A percentile compares a stretch with the other conserved stretches of the same genome.
phyloP scores from a whole-genome alignment of 2,113 vertebrate species.

The Oxyura jamaicensis region DNA sequence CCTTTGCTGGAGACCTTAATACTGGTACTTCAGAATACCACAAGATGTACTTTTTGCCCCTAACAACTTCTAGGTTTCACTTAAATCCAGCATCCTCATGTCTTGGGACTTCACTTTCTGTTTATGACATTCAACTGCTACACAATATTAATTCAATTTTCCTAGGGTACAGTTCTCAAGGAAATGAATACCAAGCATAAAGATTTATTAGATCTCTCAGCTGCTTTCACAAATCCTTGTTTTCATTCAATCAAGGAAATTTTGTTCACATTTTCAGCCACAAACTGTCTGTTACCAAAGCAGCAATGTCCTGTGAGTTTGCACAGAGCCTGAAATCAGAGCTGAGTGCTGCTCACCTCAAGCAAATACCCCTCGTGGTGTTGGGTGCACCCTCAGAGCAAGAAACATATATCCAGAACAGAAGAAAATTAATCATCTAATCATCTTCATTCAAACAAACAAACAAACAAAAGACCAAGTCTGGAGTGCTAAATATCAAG shows the following conservation, averaged over 20 bases:
- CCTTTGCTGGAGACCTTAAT: not conserved
- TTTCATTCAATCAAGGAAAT: not conserved
- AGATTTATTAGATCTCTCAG: not conserved
- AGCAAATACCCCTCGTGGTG: not conserved
- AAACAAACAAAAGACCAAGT: accelerated
- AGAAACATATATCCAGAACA: not conserved
- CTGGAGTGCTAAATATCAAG: not conserved
- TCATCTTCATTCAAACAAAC: not conserved
- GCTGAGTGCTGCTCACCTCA: not conserved
- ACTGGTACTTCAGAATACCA: not conserved
- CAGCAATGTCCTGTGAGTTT: not conserved
- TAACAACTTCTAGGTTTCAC: not conserved
- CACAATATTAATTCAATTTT: not conserved
- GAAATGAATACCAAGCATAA: not conserved
- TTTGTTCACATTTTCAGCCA: not conserved
- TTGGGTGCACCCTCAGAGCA: not conserved
- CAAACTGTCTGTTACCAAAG: not conserved
- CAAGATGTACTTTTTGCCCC: not conserved
- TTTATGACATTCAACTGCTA: not conserved
- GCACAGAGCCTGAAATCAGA: not conserved
- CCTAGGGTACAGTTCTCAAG: not conserved
- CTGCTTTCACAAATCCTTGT: not conserved
- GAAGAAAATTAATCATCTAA: not conserved
- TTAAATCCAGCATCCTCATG: not conserved
- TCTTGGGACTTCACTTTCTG: not conserved